Evolutionary conservation across 2,888 invertebrate species (phyloP), one percentile per base, ranked within the genome.

Genomic region (Axea sp.): DNA sequence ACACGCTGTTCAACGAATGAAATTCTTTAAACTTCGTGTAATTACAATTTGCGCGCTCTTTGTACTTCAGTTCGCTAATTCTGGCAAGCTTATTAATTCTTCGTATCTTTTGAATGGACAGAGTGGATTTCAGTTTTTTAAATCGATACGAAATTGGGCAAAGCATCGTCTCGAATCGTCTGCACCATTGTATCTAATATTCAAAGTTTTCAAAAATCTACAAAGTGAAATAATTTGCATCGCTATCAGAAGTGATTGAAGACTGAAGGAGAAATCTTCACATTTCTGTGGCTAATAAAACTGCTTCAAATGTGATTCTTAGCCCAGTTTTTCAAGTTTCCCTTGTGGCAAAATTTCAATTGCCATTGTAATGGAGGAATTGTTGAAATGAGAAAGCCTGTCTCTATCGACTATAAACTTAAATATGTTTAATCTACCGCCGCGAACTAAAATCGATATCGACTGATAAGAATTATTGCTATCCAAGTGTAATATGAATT

Each of bases 201-300:
- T 47, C 55, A 41, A 57, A 57, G 49, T 71, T 62, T 55, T 43
- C 17, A 11, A 62, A 67, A 69, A 41, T 33, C 43, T 39, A 12
- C 31, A 57, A 59, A 35, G 51, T 51, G 60, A 69, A 60, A 69
- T 60, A 60, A 69, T 69, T 62, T 69, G 69, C 69, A 69, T 69
- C 26, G 69, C 60, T 55, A 62, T 69, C 43, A 43, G 49, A 19
- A 35, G 28, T 39, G 51, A 60, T 51, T 45, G 68, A 69, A 43
- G 11, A 39, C 51, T 51, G 33, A 60, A 51, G 68, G 47, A 24
- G 64, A 43, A 43, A 49, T 57, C 49, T 59, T 33, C 41, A 17
- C 51, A 14, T 68, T 67, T 49, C 39, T 68, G 49, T 28, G 65
- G 43, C 59, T 43, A 68, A 68, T 68, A 41, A 51, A 51, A 51